Conservation (phyloP, 2,888 invertebrate species). For the Mimumesa dahlbomi region DNA sequence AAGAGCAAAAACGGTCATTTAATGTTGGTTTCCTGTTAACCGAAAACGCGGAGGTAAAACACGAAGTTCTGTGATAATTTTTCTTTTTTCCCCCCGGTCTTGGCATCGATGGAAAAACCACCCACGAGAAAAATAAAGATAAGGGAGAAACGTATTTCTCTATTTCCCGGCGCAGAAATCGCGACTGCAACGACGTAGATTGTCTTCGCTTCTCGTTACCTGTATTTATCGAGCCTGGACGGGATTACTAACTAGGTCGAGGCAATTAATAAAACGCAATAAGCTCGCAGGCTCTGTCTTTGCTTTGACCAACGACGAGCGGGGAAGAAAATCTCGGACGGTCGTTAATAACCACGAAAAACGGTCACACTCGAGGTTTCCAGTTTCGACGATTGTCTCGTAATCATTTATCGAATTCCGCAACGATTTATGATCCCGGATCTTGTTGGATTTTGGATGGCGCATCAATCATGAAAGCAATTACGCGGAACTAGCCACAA, state of each 20-base stretch:
- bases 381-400: slow-evolving; percentile 26
- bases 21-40: slow-evolving; percentile 2
- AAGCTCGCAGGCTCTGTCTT: slow-evolving; percentile 49
- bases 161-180: too few species aligned
- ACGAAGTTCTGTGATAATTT: slow-evolving; percentile 11
- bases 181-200: slow-evolving; percentile 2
- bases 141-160: background rate
- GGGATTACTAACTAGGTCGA: slow-evolving; percentile 56
- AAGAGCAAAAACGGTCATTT: background rate
- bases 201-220: slow-evolving; percentile 33
- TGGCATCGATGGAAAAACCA: background rate
- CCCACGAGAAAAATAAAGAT: background rate
- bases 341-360: slow-evolving; percentile 42
- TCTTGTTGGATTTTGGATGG: slow-evolving; percentile 2
- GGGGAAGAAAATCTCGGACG: slow-evolving; percentile 20
- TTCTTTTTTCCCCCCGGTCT: background rate
- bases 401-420: slow-evolving; percentile 37
- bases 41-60: slow-evolving; percentile 11
- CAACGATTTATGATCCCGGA: slow-evolving; percentile 30
- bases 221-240: slow-evolving; percentile 43
- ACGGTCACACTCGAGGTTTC: background rate
- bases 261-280: slow-evolving; percentile 64
- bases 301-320: slow-evolving; percentile 5
- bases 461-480: slow-evolving; percentile 27
- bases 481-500: slow-evolving; percentile 5